Evolutionary conservation across 2,113 vertebrate genomes (phyloP).

Genomic region (Pseudolaguvia tuberculata): DNA sequence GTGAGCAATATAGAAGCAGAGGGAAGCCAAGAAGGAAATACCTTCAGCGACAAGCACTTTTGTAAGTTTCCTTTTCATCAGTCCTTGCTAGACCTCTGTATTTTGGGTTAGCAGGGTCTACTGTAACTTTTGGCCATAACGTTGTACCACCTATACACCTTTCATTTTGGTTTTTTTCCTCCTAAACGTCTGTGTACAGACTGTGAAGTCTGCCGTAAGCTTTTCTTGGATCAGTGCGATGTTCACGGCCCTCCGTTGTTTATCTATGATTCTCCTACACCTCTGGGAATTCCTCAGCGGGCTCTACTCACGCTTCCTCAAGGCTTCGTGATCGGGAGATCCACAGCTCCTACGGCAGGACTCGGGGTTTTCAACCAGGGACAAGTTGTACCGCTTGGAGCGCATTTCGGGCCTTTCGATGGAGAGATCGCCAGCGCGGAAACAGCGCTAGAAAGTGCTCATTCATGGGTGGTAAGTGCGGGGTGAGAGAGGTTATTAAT

Average conservation of each 20-base stretch:
- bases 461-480: conserved; percentile 78
- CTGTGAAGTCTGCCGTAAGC: conserved; percentile 72
- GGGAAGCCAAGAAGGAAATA: conserved; percentile 9
- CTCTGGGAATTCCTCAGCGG: conserved; percentile 60
- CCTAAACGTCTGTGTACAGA: conserved; percentile 53
- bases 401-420: conserved; percentile 78
- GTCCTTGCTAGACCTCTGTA: no score
- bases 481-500: background rate
- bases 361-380: conserved; percentile 77
- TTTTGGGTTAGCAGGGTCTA: background rate
- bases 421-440: conserved; percentile 68
- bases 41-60: conserved; percentile 32
- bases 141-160: no score
- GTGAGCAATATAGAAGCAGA: conserved; percentile 4
- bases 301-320: conserved; percentile 73
- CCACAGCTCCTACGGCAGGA: conserved; percentile 69
- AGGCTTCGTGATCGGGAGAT: conserved; percentile 70
- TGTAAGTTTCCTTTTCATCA: conserved; percentile 30
- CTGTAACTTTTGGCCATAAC: no score
- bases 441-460: conserved; percentile 65
- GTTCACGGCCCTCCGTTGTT: conserved; percentile 64
- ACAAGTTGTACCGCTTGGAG: conserved; percentile 61
- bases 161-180: background rate
- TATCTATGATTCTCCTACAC: conserved; percentile 65
- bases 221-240: conserved; percentile 66